Evolutionary conservation across 2,888 invertebrate genomes (phyloP).

Genomic region (Drosophila pegasa): DNA sequence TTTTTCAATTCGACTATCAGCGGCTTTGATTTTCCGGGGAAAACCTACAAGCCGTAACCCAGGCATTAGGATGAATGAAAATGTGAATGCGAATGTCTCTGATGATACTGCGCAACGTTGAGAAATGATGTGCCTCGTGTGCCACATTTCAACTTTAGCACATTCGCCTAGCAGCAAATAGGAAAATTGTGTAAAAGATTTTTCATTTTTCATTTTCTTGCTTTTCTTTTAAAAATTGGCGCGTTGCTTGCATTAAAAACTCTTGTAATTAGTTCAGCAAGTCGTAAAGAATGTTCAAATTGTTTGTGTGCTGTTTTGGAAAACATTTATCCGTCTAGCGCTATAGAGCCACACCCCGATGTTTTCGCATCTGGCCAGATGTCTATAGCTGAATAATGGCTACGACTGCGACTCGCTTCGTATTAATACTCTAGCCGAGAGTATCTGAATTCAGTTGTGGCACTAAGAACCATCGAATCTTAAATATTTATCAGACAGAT

Average conservation of each 20-base stretch:
- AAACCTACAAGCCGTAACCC: slow-evolving; percentile 31
- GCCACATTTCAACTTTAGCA: slow-evolving; percentile 29
- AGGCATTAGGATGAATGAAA: slow-evolving; percentile 42
- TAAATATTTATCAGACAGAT: background rate
- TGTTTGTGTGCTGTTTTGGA: slow-evolving; percentile 43
- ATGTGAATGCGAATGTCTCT: slow-evolving; percentile 35
- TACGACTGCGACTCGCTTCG: slow-evolving; percentile 24
- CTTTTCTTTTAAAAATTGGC: slow-evolving; percentile 23
- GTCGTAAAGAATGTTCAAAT: slow-evolving; percentile 57
- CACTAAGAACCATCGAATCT: background rate
- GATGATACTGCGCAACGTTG: slow-evolving; percentile 26
- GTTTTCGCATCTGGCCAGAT: slow-evolving; percentile 43
- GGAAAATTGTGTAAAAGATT: slow-evolving; percentile 21
- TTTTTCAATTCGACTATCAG: slow-evolving; percentile 68
- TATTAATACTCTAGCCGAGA: background rate
- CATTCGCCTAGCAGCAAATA: slow-evolving; percentile 19
- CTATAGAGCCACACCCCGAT: slow-evolving; percentile 20
- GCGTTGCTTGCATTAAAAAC: slow-evolving; percentile 29
- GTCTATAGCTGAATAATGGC: slow-evolving; percentile 30
- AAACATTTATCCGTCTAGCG: slow-evolving; percentile 45
- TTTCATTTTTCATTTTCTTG: background rate
- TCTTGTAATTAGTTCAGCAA: slow-evolving; percentile 63
- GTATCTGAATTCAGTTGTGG: background rate
- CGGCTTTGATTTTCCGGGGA: slow-evolving; percentile 62
- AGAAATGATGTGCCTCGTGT: slow-evolving; percentile 37